Conservation (phyloP, 2,113 vertebrate genomes). For the Leptodactylus fuscus region DNA sequence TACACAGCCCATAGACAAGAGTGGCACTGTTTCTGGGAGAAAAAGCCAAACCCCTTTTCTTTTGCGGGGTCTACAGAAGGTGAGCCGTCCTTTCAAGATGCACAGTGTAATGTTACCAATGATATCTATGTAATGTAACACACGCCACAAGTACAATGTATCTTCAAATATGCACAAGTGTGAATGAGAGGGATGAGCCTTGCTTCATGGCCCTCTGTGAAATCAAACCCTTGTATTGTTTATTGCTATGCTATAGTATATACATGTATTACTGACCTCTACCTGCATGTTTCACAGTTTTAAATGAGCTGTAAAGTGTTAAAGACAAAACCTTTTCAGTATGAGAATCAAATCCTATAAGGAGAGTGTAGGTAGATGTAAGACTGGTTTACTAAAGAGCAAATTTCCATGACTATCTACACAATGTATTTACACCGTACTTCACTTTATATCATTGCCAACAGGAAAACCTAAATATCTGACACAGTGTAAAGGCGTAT, state of each 20-base stretch:
- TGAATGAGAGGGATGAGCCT: not conserved
- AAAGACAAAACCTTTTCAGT: conserved; percentile 40
- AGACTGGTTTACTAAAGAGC: not conserved
- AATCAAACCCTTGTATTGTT: conserved; percentile 12
- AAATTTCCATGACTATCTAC: not conserved
- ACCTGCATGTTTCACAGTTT: conserved; percentile 42
- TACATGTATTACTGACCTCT: conserved; percentile 49
- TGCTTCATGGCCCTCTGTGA: conserved; percentile 12
- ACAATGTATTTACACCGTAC: not conserved
- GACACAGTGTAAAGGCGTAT: too few species aligned
- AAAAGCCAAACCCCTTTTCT: not conserved
- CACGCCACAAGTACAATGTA: conserved; percentile 7
- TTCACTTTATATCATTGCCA: not conserved
- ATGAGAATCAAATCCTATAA: not conserved
- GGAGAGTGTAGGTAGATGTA: conserved; percentile 4
- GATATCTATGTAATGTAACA: conserved; percentile 27
- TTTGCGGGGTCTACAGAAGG: not conserved
- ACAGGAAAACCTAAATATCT: not conserved
- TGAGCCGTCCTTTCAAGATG: not conserved
- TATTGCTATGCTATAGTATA: conserved; percentile 30
- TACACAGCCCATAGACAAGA: not conserved
- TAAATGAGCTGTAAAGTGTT: not conserved
- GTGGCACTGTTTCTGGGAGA: not conserved
- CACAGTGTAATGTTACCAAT: conserved; percentile 40
- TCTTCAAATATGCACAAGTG: conserved; percentile 22